Conservation (phyloP, 2,888 invertebrate species). For the Galerucella pusilla region DNA sequence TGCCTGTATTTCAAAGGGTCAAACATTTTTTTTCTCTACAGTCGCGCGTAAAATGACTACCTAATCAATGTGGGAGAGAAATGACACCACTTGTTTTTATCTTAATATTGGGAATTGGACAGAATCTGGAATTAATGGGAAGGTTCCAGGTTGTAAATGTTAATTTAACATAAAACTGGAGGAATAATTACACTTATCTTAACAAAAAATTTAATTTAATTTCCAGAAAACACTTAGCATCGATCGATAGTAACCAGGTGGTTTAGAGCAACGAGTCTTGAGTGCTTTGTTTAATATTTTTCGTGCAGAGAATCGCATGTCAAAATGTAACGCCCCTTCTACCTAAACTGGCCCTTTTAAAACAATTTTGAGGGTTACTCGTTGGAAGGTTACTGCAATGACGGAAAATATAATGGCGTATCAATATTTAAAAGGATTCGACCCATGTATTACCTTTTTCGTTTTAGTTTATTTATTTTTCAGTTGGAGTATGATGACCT, state of each 20-base stretch:
- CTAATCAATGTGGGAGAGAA: too few relatives aligned
- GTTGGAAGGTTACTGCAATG: neutral
- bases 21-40: too few relatives aligned
- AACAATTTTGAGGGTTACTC: neutral
- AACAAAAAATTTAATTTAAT: neutral
- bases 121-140: too few relatives aligned
- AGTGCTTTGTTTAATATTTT: neutral
- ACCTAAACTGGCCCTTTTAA: neutral
- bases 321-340: neutral
- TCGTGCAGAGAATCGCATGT: neutral
- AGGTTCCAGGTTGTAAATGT: neutral
- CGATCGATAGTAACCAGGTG: slow-evolving; percentile 7
- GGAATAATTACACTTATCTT: neutral
- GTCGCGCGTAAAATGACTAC: too few relatives aligned
- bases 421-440: too few relatives aligned
- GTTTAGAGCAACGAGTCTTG: neutral
- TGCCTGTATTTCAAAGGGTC: too few relatives aligned
- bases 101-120: too few relatives aligned
- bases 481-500: too few relatives aligned
- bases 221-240: neutral
- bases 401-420: neutral
- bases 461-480: too few relatives aligned
- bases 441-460: too few relatives aligned
- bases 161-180: neutral
- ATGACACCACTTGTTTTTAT: too few relatives aligned